A percentile compares a stretch with the other conserved stretches of the same genome.
These are phyloP conservation scores for Prinia subflava DNA, from an alignment of 2,113 vertebrate species.

Conservation along the genomic window DNA sequence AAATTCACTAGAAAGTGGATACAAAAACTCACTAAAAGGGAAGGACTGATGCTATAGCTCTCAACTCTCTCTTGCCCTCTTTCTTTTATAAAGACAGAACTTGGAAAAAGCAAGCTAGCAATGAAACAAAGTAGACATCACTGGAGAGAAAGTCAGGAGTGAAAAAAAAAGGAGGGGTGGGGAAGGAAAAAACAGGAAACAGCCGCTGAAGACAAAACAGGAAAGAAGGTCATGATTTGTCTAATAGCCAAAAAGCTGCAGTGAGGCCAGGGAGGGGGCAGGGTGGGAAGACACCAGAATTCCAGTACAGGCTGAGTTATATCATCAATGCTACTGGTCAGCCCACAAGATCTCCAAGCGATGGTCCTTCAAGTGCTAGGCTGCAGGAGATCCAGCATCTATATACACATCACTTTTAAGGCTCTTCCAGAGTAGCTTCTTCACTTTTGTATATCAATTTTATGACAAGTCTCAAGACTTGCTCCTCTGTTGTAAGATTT, in stretches of 20 bases:
- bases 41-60: not conserved
- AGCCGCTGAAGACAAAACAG: slow-evolving; percentile 45
- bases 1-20: not conserved
- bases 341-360: fast-evolving
- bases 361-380: not conserved
- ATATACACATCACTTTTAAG: not conserved
- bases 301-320: not conserved
- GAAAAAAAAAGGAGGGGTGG: not conserved
- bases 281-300: not conserved
- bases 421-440: not conserved
- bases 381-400: not conserved
- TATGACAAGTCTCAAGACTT: not conserved
- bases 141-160: not conserved
- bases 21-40: not conserved
- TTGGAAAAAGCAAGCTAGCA: not conserved
- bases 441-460: not conserved
- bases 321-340: not conserved
- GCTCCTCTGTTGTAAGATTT: not conserved
- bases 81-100: not conserved
- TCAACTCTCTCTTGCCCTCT: not conserved
- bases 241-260: not conserved
- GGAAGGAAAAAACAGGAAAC: slow-evolving; percentile 55
- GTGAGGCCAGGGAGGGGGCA: not conserved
- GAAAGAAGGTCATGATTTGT: slow-evolving; percentile 39
- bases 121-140: not conserved